Conservation (phyloP, 2,797 vertebrate genomes). For the Eutrigla gurnardus region DNA sequence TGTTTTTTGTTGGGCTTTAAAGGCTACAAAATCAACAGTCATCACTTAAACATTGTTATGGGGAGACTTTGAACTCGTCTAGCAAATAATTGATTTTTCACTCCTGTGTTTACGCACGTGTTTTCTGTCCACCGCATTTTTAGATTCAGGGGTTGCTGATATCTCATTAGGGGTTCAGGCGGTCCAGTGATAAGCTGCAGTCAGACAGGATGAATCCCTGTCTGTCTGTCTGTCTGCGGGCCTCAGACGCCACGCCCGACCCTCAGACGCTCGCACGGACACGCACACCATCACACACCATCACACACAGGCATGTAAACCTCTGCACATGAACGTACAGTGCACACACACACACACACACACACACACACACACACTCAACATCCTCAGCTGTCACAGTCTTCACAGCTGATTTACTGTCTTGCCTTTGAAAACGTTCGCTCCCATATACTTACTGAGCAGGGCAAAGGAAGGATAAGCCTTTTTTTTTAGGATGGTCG, state of each 20-base stretch:
- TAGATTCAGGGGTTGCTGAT: slow-evolving; percentile 62
- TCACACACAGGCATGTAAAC: slow-evolving; percentile 33
- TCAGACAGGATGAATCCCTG: slow-evolving; percentile 76
- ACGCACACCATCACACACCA: not conserved
- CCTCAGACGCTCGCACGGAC: not conserved
- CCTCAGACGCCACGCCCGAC: slow-evolving; percentile 52
- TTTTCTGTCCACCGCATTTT: slow-evolving; percentile 43
- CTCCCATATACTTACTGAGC: slow-evolving; percentile 52
- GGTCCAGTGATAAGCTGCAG: slow-evolving; percentile 71
- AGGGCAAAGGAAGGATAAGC: slow-evolving; percentile 47
- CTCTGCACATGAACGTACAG: slow-evolving; percentile 33
- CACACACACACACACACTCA: slow-evolving; percentile 19
- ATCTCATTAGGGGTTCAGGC: slow-evolving; percentile 73
- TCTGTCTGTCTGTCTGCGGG: slow-evolving; percentile 58
- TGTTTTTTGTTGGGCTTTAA: slow-evolving; percentile 20
- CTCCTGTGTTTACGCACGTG: slow-evolving; percentile 17
- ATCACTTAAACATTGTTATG: slow-evolving; percentile 37
- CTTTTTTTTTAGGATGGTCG: slow-evolving; percentile 37
- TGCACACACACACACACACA: slow-evolving; percentile 28
- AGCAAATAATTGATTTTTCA: slow-evolving; percentile 50
- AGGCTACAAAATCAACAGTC: slow-evolving; percentile 23
- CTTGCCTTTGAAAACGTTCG: slow-evolving; percentile 68
- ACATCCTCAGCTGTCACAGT: slow-evolving; percentile 73
- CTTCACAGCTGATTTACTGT: slow-evolving; percentile 71
- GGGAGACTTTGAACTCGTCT: slow-evolving; percentile 46